Conservation (phyloP, 1,140 invertebrate genomes). For the Tigriopus japonicus region DNA sequence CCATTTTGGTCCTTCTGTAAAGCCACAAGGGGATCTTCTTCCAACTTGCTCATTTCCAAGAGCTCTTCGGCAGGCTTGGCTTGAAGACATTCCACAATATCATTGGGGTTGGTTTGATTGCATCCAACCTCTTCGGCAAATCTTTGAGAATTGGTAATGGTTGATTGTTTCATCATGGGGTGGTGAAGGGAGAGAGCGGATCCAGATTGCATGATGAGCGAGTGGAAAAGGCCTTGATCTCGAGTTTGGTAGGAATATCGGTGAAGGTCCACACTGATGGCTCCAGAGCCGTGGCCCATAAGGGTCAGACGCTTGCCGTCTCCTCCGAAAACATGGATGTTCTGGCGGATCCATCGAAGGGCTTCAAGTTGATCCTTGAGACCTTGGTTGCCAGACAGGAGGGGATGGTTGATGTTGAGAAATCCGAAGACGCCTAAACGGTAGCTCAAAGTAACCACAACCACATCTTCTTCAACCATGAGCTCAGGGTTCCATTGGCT, state of each 20-base stretch:
- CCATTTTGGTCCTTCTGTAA: too few species aligned
- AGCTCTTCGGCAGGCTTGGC: too few species aligned
- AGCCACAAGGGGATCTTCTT: too few species aligned
- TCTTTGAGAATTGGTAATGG: too few species aligned
- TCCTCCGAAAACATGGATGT: constrained; percentile 37
- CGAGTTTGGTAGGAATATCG: constrained; percentile 27
- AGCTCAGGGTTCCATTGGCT: background rate
- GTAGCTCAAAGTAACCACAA: constrained; percentile 18
- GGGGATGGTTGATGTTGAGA: constrained; percentile 19
- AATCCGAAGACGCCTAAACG: constrained; percentile 11
- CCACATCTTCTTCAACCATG: constrained; percentile 22
- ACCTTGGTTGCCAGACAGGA: constrained; percentile 35
- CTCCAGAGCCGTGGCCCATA: constrained; percentile 39
- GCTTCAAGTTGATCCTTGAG: constrained; percentile 38
- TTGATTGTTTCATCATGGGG: too few species aligned
- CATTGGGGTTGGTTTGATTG: too few species aligned
- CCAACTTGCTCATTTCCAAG: too few species aligned
- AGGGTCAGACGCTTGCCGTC: constrained; percentile 38
- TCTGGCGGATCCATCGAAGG: constrained; percentile 38
- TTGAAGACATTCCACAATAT: too few species aligned
- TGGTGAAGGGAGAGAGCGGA: background rate
- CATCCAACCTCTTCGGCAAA: too few species aligned
- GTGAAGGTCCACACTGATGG: constrained; percentile 30
- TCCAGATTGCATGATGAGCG: constrained; percentile 19
- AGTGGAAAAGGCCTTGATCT: constrained; percentile 23